These are phyloP conservation scores for Brachyptera putata DNA, from an alignment of 2,888 invertebrate genomes.

Conservation along the genomic window DNA sequence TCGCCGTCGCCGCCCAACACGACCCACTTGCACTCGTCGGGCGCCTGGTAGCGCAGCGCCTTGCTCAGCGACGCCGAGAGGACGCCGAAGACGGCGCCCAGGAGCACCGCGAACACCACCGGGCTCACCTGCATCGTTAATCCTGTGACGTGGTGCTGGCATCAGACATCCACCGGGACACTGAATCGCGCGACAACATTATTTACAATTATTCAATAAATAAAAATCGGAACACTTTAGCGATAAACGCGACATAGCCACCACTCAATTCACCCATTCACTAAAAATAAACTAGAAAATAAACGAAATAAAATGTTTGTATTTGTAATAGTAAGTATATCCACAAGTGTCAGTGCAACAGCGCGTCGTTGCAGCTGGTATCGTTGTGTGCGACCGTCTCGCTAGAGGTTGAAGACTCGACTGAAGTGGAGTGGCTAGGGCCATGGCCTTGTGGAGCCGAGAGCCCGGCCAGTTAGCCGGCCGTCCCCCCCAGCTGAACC, in stretches of 20 bases:
- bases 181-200: not conserved
- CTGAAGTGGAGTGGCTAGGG: not conserved
- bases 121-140: constrained; percentile 42
- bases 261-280: constrained; percentile 41
- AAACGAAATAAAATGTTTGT: not conserved
- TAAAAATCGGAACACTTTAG: constrained; percentile 6
- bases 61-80: constrained; percentile 58
- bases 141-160: not conserved
- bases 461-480: too few species aligned
- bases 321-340: too few species aligned
- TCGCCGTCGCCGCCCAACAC: constrained; percentile 52
- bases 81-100: constrained; percentile 58
- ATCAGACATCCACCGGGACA: not conserved
- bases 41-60: constrained; percentile 66
- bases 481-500: not conserved
- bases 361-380: not conserved
- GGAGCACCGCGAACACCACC: constrained; percentile 55
- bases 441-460: constrained; percentile 16
- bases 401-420: not conserved
- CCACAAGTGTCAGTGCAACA: not conserved
- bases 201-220: too few species aligned
- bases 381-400: not conserved
- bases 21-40: constrained; percentile 78
- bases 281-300: not conserved
- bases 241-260: constrained; percentile 36